Conservation (phyloP, 2,113 vertebrate species). For the Sigmodon hispidus region DNA sequence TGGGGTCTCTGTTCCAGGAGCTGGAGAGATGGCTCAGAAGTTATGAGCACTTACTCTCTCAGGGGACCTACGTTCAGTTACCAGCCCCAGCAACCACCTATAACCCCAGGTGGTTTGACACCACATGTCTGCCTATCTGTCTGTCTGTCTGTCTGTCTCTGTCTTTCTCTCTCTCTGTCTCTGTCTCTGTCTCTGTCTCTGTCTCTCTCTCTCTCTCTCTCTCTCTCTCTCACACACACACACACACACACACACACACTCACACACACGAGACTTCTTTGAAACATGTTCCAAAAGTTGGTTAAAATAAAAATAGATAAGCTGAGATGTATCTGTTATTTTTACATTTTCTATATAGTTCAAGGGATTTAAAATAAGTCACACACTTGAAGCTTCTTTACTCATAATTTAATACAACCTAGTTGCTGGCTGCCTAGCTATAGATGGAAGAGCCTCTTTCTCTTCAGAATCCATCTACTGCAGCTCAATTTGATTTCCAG, state of each 20-base stretch:
- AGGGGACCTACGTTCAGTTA: not conserved
- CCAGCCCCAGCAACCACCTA: not conserved
- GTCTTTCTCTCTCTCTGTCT: too few relatives aligned
- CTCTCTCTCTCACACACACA: not conserved
- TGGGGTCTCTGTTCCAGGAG: not conserved
- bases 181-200: too few relatives aligned
- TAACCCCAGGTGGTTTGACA: not conserved
- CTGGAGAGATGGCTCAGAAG: too few relatives aligned
- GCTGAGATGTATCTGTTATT: not conserved
- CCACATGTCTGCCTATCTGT: not conserved
- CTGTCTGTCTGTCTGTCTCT: too few relatives aligned
- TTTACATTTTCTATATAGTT: not conserved
- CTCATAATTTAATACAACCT: not conserved
- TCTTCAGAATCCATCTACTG: not conserved
- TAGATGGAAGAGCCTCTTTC: not conserved
- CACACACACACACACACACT: not conserved
- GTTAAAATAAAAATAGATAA: not conserved
- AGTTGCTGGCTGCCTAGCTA: not conserved
- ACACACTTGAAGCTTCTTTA: not conserved
- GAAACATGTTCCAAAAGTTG: not conserved
- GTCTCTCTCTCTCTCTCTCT: too few relatives aligned
- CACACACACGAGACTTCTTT: not conserved
- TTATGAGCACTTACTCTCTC: not conserved
- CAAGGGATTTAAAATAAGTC: not conserved
- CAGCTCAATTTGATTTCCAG: not conserved